Conservation (phyloP, 1,140 invertebrate species). For the Trinorchestia longiramus region DNA sequence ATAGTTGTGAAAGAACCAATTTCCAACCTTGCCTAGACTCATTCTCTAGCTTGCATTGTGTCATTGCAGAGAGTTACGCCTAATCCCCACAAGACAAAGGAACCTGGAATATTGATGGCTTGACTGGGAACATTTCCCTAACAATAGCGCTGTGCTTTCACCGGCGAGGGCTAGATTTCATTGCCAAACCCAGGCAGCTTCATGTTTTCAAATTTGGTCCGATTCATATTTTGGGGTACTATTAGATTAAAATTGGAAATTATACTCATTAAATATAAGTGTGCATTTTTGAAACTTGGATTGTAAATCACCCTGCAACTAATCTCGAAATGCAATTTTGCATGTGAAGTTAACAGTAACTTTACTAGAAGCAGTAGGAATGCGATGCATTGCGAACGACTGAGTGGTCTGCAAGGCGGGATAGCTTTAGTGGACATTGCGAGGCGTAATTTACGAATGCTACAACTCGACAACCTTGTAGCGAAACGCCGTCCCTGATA, state of each 20-base stretch:
- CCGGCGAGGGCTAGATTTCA: not conserved
- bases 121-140: not conserved
- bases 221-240: not conserved
- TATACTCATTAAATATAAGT: not conserved
- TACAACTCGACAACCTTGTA: not conserved
- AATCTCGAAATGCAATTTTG: not conserved
- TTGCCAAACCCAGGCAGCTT: not conserved
- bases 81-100: not conserved
- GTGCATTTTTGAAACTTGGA: not conserved
- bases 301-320: not conserved
- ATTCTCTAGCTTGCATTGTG: not conserved
- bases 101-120: not conserved
- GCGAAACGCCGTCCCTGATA: conserved; percentile 7
- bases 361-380: not conserved
- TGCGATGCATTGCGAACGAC: not conserved
- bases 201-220: not conserved
- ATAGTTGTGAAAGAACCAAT: not conserved
- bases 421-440: conserved; percentile 15
- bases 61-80: not conserved
- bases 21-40: not conserved
- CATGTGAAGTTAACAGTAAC: not conserved
- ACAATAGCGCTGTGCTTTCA: not conserved
- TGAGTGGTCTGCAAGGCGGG: not conserved
- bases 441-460: not conserved
- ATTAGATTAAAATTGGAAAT: not conserved